Evolutionary conservation across 2,888 invertebrate genomes (phyloP).

Genomic region (Eupeodes luniger): DNA sequence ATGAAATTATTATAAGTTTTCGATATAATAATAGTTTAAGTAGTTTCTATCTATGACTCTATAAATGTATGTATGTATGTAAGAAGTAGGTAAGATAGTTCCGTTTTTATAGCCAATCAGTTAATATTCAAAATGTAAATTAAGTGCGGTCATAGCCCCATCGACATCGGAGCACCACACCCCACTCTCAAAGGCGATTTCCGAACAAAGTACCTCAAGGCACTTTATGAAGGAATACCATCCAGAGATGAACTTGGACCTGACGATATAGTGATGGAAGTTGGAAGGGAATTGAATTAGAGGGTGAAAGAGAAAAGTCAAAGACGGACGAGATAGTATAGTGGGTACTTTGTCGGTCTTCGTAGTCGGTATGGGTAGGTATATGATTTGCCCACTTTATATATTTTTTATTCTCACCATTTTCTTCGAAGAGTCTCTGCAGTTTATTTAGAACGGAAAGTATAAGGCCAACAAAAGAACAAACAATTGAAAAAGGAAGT

Average conservation of each 20-base stretch:
- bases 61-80: too few relatives aligned
- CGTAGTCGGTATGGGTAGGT: not conserved
- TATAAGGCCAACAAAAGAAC: conserved; percentile 61
- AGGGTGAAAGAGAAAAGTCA: not conserved
- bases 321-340: not conserved
- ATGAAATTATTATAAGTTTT: conserved; percentile 42
- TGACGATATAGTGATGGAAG: not conserved
- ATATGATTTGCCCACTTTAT: conserved; percentile 45
- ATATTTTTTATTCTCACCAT: conserved; percentile 31
- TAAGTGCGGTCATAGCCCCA: conserved; percentile 13
- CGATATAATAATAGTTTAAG: conserved; percentile 40
- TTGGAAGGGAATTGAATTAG: not conserved
- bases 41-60: not conserved
- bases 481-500: conserved; percentile 66
- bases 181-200: conserved; percentile 55
- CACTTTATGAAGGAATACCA: not conserved
- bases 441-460: conserved; percentile 55
- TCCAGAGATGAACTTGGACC: not conserved
- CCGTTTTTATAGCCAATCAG: conserved; percentile 36
- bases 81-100: not conserved
- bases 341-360: not conserved
- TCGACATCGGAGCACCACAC: not conserved
- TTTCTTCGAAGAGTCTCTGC: conserved; percentile 33
- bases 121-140: conserved; percentile 54
- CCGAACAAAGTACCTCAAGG: conserved; percentile 45